Percentiles rank a stretch among this genome's conserved stretches.
phyloP scores from a whole-genome alignment of 2,797 vertebrate species.

The Erethizon dorsatum region DNA sequence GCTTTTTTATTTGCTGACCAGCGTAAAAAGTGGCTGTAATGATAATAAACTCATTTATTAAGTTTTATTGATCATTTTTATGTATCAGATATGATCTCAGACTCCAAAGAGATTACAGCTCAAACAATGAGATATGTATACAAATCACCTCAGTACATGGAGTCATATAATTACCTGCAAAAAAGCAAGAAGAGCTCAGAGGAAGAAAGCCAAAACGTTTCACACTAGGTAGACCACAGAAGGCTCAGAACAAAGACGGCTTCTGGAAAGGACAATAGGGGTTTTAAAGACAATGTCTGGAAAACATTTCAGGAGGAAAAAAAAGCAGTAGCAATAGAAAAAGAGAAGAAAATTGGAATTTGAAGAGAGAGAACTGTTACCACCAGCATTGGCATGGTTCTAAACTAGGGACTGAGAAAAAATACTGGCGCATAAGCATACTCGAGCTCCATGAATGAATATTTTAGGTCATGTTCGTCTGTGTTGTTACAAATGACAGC shows the following conservation, averaged over 20 bases:
- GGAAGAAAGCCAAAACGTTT: not conserved
- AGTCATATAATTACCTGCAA: not conserved
- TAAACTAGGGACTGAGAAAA: not conserved
- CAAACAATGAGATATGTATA: not conserved
- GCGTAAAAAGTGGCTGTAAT: not conserved
- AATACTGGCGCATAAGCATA: not conserved
- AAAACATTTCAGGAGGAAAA: not conserved
- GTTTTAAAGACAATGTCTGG: not conserved
- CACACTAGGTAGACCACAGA: not conserved
- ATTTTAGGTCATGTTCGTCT: not conserved
- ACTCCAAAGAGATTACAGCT: not conserved
- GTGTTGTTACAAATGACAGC: not conserved
- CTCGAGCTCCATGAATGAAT: rapidly evolving
- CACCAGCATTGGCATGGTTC: not conserved
- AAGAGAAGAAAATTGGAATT: constrained; percentile 16
- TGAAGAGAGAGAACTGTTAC: not conserved
- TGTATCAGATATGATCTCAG: not conserved
- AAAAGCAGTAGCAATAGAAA: not conserved
- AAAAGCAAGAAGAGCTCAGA: constrained; percentile 7
- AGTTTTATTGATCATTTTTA: constrained; percentile 18
- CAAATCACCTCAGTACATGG: not conserved
- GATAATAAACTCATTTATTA: not conserved
- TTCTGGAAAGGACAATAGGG: not conserved
- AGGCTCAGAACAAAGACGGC: not conserved
- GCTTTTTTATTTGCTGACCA: not conserved